Evolutionary conservation across 2,113 vertebrate species (phyloP).

Genomic region (Gallinago media): DNA sequence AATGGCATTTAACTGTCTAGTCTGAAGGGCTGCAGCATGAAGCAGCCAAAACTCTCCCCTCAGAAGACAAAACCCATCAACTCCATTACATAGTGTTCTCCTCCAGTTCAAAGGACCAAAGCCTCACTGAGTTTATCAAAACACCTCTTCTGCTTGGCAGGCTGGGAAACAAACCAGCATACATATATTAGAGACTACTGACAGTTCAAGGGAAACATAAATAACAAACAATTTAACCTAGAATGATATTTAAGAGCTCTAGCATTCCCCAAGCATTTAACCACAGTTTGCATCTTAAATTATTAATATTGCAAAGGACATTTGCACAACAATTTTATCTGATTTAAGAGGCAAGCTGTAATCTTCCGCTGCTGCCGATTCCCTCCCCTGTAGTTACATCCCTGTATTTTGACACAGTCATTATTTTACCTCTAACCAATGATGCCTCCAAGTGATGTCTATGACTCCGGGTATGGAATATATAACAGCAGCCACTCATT

Average conservation of each 20-base stretch:
- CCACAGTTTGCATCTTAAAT: neutral
- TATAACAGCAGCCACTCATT: neutral
- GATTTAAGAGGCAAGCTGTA: neutral
- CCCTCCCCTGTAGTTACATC: neutral
- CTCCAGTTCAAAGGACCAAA: neutral
- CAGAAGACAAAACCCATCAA: constrained; percentile 9
- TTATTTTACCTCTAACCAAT: neutral
- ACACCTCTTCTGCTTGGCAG: neutral
- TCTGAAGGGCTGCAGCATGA: neutral
- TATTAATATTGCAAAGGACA: constrained; percentile 13
- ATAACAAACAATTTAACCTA: neutral
- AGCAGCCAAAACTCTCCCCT: neutral
- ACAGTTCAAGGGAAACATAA: neutral
- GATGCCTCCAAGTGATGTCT: neutral
- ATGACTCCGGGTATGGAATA: neutral
- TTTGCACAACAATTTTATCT: neutral
- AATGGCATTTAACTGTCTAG: neutral
- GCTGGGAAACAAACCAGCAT: neutral
- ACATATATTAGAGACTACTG: neutral
- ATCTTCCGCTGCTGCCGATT: neutral
- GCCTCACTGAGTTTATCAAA: neutral
- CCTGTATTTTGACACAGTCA: neutral
- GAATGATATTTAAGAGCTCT: neutral
- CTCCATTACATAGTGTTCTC: neutral
- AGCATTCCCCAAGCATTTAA: neutral